Base-by-base conservation (phyloP, 2,113 vertebrate genomes). In the Chloroceryle aenea region DNA sequence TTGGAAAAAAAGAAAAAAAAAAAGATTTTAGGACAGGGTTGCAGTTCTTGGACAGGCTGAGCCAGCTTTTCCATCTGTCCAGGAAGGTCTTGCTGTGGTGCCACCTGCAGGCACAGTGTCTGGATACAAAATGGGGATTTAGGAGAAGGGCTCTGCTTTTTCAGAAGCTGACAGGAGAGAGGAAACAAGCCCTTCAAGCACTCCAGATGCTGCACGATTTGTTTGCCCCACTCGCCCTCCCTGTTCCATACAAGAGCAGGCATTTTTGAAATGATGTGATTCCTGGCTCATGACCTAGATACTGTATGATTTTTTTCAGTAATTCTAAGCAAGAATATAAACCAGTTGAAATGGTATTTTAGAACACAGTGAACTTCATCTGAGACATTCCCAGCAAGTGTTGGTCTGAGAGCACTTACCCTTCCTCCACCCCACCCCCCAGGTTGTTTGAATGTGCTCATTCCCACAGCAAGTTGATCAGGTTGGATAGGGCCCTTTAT, bases 81-180 rank as follows among this genome's bases (percentile, higher is more conserved):
- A 0, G 56, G 72, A 48, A 43, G 48, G 48, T 76, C 92, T 92
- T 93, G 82, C 93, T 92, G 78, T 90, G 68, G 75, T 94, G 93
- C 92, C 93, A 96, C 80, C 93, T 95, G 85, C 80, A 96, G 92
- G 95, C 78, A 50, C 42, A 8, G 64, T 0, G 43, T 45, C 74
- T 69, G 95, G 80, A 50, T 69, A 53, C 42, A 77, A 71, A 85
- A 66, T 2, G 4, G 92, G 42, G 56, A 43, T 53, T 59, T 20
- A 8, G 27, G 45, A 59, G 64, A 58, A 56, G 19, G 42, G 67
- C 76, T 50, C 27, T 53, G 21, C 26, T 74, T 38, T 84, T 77
- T 61, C 4, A 4, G 13, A 77, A 80, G 79, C 36, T 47, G 38
- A 1, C 16, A 14, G 5, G 36, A 78, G 63, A 43, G 45, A 94